Percentiles rank a stretch among this genome's conserved stretches.
phyloP scores from a whole-genome alignment of 2,113 vertebrate species.

The Cynopterus brachyotis region DNA sequence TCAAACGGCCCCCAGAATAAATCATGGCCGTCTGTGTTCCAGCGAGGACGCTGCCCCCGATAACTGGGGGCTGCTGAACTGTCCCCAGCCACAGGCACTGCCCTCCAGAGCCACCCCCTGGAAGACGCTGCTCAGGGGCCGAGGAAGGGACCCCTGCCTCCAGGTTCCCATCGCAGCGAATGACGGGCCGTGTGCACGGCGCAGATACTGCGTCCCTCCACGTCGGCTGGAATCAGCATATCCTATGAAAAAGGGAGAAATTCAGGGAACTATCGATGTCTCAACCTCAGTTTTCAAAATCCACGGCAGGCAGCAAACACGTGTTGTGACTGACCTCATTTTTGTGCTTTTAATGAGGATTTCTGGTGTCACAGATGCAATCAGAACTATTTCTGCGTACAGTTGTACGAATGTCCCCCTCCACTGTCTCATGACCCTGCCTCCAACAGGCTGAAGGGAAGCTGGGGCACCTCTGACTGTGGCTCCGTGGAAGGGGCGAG shows the following conservation, averaged over 20 bases:
- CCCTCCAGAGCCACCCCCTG: not conserved
- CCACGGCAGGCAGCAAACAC: not conserved
- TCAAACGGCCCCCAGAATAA: accelerated
- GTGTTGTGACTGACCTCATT: too few relatives aligned
- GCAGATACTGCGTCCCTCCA: not conserved
- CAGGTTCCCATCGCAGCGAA: not conserved
- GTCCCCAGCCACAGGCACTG: accelerated
- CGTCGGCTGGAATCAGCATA: accelerated
- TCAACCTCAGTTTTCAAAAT: not conserved
- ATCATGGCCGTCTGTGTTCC: accelerated
- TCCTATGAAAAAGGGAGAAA: not conserved
- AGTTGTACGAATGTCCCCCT: accelerated
- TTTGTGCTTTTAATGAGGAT: not conserved
- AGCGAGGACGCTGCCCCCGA: accelerated
- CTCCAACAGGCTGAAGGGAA: not conserved
- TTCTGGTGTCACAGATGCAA: not conserved
- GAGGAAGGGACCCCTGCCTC: not conserved
- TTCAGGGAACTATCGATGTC: accelerated
- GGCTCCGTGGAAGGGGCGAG: not conserved
- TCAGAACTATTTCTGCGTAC: accelerated
- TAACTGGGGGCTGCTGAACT: not conserved
- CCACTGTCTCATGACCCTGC: accelerated
- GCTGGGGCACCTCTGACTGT: not conserved
- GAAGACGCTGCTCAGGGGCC: not conserved
- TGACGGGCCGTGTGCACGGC: accelerated